phyloP scores from a whole-genome alignment of 2,113 vertebrate genomes.

The Sceloporus undulatus region DNA sequence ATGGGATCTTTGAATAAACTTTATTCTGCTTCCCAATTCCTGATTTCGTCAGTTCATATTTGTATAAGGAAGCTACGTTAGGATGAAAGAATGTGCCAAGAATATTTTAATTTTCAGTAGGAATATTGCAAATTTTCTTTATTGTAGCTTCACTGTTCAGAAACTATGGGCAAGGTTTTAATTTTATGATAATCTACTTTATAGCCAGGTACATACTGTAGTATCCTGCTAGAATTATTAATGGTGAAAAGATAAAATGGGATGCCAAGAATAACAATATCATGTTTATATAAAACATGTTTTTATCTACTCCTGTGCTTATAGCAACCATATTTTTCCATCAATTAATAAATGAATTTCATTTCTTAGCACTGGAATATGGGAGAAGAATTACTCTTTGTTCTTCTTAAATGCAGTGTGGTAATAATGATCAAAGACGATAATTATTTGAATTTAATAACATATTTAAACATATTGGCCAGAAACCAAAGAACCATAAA shows the following conservation, averaged over 20 bases:
- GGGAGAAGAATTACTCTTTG: neutral
- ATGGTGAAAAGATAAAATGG: conserved; percentile 19
- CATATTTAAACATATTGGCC: conserved; percentile 20
- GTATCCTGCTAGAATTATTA: conserved; percentile 39
- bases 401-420: conserved; percentile 17
- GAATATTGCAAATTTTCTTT: conserved; percentile 32
- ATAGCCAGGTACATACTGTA: conserved; percentile 6
- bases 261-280: conserved; percentile 34
- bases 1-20: conserved; percentile 16
- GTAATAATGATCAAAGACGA: conserved; percentile 1
- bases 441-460: neutral
- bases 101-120: conserved; percentile 38
- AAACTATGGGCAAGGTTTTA: conserved; percentile 45
- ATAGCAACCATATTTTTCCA: neutral
- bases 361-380: neutral
- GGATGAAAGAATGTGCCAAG: conserved; percentile 1
- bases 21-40: conserved; percentile 1
- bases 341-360: conserved; percentile 30
- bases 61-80: neutral
- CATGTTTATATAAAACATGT: neutral
- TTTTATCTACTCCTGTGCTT: conserved; percentile 49
- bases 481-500: neutral
- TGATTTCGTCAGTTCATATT: conserved; percentile 37
- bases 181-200: conserved; percentile 41
- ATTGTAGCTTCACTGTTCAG: neutral